Conservation (phyloP, 2,113 vertebrate species). For the Acanthisitta chloris region DNA sequence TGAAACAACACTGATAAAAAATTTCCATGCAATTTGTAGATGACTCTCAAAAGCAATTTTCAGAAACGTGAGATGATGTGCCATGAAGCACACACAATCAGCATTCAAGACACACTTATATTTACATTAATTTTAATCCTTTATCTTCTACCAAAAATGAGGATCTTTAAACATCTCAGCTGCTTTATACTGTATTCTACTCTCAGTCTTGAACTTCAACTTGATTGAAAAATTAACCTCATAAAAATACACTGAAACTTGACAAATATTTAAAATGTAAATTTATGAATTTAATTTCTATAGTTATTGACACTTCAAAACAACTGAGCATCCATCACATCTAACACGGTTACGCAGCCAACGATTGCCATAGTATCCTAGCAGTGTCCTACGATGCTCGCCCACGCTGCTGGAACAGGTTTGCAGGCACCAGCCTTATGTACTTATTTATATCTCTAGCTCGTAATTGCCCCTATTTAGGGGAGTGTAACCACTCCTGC, state of each 20-base stretch:
- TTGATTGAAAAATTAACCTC: not conserved
- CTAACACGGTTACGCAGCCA: not conserved
- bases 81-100: not conserved
- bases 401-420: not conserved
- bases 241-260: not conserved
- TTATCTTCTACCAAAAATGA: not conserved
- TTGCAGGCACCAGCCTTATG: not conserved
- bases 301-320: not conserved
- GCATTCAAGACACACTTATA: not conserved
- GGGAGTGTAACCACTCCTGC: accelerated
- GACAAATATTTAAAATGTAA: not conserved
- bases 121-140: not conserved
- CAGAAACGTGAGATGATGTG: not conserved
- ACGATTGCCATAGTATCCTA: not conserved
- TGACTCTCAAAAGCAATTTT: not conserved
- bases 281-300: too few relatives aligned
- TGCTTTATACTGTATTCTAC: not conserved
- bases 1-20: not conserved
- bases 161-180: not conserved
- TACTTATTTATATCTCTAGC: not conserved
- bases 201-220: not conserved
- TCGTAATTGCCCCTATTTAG: not conserved
- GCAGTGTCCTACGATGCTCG: not conserved
- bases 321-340: accelerated
- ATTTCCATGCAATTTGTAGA: not conserved